These are phyloP conservation scores for Pachypeltis micranthus DNA, from an alignment of 1,140 invertebrate genomes.

Conservation along the genomic window DNA sequence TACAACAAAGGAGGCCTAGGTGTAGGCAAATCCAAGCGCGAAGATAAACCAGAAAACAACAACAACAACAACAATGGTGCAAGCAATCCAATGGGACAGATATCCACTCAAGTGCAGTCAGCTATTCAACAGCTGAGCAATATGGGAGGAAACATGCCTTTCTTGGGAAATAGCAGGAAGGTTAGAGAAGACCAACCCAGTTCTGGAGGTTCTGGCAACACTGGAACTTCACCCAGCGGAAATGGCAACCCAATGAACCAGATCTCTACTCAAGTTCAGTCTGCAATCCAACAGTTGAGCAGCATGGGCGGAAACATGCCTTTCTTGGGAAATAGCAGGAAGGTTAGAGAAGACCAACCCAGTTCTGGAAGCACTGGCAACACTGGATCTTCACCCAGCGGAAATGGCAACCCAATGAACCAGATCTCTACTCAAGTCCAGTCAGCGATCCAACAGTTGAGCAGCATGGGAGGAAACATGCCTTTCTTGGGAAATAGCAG, in stretches of 20 bases:
- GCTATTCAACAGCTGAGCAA: not conserved
- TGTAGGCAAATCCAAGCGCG: not conserved
- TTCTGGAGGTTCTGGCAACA: too few species aligned
- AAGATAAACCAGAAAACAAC: slow-evolving; percentile 1
- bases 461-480: not conserved
- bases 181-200: not conserved
- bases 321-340: not conserved
- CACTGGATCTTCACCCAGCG: not conserved
- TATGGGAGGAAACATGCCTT: not conserved
- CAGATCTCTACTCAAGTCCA: not conserved
- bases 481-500: not conserved
- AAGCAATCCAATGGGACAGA: not conserved
- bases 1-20: slow-evolving; percentile 3
- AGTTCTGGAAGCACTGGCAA: not conserved
- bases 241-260: too few species aligned
- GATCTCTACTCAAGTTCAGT: not conserved
- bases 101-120: not conserved
- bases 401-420: not conserved
- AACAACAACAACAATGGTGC: not conserved
- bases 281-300: not conserved
- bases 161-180: not conserved
- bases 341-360: not conserved
- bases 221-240: too few species aligned
- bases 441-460: not conserved
- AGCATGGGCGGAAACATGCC: not conserved